Evolutionary conservation across 2,113 vertebrate genomes (phyloP), one percentile per base, ranked within the genome.

Genomic region (Canis aureus): DNA sequence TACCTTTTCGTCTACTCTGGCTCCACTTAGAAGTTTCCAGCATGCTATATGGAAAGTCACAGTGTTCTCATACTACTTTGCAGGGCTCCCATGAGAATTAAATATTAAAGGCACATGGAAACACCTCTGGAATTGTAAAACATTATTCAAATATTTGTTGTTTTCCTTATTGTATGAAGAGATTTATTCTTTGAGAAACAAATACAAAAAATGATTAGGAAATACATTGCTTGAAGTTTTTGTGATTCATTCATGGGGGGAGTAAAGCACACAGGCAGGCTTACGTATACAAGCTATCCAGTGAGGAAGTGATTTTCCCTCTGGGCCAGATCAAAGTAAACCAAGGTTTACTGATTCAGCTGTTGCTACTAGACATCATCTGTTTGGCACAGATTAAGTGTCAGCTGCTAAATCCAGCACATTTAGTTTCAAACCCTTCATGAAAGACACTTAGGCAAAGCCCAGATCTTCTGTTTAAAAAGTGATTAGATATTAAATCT

Each of bases 301-400:
- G 60, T 2, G 5, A 76, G 53, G 9, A 91, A 87, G 16, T 87
- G 81, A 57, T 86, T 82, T 94, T 93, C 62, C 57, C 80, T 57
- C 23, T 86, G 82, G 80, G 66, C 38, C 74, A 93, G 49, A 80
- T 85, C 57, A 86, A 90, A 97, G 80, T 80, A 95, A 95, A 85
- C 23, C 49, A 93, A 80, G 64, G 51, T 90, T 74, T 93, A 87
- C 22, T 29, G 86, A 90, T 86, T 95, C 81, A 95, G 94, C 64
- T 93, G 51, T 91, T 90, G 13, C 32, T 91, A 93, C 66, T 27
- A 81, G 51, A 76, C 25, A 73, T 73, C 12, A 19, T 59, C 49
- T 71, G 2, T 86, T 73, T 90, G 80, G 53, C 9, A 76, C 43
- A 20, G 74, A 69, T 95, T 94, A 86, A 86, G n/a, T 11, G 53